Percentiles rank a stretch among this genome's conserved stretches.
Evolutionary conservation across 1,140 invertebrate species (phyloP).

Genomic region (Drosophila varians): DNA sequence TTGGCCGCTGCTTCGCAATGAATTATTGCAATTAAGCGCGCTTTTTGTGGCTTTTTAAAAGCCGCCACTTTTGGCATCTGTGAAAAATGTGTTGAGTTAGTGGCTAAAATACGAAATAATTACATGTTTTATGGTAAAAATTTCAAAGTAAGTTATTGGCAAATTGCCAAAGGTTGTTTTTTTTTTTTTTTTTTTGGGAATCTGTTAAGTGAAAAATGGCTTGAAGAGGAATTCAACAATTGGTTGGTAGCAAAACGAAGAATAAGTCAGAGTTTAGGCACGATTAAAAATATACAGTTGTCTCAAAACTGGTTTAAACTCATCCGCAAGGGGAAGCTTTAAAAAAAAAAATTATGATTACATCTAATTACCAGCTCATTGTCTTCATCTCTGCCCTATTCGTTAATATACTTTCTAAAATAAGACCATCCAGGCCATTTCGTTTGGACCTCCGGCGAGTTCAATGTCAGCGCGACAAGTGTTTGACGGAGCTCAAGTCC

Average conservation of each 20-base stretch:
- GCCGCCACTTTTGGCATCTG: constrained; percentile 55
- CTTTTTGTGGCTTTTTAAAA: constrained; percentile 72
- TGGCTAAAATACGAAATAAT: constrained; percentile 73
- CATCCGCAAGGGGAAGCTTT: neutral
- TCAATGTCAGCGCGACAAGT: constrained; percentile 65
- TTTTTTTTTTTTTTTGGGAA: constrained; percentile 2
- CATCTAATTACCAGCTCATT: constrained; percentile 13
- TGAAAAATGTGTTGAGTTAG: constrained; percentile 66
- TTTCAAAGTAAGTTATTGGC: constrained; percentile 41
- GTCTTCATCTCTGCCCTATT: constrained; percentile 5
- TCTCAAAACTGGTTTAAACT: neutral
- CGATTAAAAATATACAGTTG: neutral
- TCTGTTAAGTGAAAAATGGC: constrained; percentile 31
- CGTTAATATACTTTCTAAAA: constrained; percentile 38
- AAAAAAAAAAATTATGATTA: constrained; percentile 2
- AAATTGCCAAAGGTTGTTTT: constrained; percentile 17
- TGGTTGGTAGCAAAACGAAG: constrained; percentile 4
- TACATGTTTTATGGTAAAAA: constrained; percentile 56
- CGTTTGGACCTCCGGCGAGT: constrained; percentile 43
- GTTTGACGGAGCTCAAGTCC: constrained; percentile 25
- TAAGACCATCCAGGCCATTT: constrained; percentile 33
- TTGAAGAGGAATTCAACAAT: constrained; percentile 21
- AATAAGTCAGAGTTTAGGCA: neutral
- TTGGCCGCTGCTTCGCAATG: constrained; percentile 51
- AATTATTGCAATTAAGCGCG: constrained; percentile 78